phyloP scores from a whole-genome alignment of 2,888 invertebrate species.

The Sericinus montela region DNA sequence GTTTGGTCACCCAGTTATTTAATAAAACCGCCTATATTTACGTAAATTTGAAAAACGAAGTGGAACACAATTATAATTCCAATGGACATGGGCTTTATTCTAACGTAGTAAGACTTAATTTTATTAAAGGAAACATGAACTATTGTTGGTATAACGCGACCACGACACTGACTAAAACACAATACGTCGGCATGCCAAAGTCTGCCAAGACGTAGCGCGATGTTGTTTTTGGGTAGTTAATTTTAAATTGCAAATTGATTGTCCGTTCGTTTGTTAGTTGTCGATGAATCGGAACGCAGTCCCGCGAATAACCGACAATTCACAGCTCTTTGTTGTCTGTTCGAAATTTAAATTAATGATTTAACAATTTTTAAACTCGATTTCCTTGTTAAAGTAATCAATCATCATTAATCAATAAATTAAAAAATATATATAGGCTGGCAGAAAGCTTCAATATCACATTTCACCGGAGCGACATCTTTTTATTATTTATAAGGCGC shows the following conservation, averaged over 20 bases:
- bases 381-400: too few species aligned
- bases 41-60: background rate
- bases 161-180: conserved; percentile 6
- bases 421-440: too few species aligned
- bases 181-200: background rate
- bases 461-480: too few species aligned
- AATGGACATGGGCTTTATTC: background rate
- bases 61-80: background rate
- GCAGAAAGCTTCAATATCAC: too few species aligned
- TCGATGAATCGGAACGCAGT: background rate
- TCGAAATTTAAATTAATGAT: too few species aligned
- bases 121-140: background rate
- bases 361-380: too few species aligned
- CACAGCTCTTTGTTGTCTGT: background rate
- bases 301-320: background rate
- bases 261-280: background rate
- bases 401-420: too few species aligned
- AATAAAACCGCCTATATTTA: conserved; percentile 1
- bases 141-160: background rate
- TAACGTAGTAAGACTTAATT: background rate
- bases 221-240: conserved; percentile 11
- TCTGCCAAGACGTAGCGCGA: conserved; percentile 9
- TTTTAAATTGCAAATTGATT: conserved; percentile 17
- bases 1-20: too few species aligned
- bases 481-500: too few species aligned